Evolutionary conservation across 2,113 vertebrate species (phyloP).

Genomic region (Condylura cristata): DNA sequence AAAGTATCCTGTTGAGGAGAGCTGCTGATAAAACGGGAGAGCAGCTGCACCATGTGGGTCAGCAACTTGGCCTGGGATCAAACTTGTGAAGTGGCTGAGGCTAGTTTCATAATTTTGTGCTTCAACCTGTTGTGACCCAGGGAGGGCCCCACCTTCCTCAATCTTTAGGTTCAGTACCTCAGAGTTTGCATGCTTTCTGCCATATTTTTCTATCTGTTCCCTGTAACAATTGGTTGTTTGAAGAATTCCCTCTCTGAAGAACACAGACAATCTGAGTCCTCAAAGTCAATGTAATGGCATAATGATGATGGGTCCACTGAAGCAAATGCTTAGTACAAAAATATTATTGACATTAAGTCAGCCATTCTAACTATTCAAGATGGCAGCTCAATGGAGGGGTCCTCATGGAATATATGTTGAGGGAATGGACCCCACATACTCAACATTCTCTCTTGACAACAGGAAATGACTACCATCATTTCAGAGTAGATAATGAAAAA

Average conservation of each 20-base stretch:
- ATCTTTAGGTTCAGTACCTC: too few species aligned
- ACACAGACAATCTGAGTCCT: not conserved
- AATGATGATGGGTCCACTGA: constrained; percentile 57
- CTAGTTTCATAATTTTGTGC: too few species aligned
- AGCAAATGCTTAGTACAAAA: constrained; percentile 16
- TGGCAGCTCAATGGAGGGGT: not conserved
- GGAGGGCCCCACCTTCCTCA: too few species aligned
- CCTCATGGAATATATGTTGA: not conserved
- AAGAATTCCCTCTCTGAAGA: too few species aligned
- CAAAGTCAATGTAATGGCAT: constrained; percentile 23
- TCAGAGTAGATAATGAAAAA: constrained; percentile 43
- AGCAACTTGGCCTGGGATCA: too few species aligned
- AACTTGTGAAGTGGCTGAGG: too few species aligned
- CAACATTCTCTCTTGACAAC: not conserved
- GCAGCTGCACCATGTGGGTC: too few species aligned
- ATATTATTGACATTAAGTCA: not conserved
- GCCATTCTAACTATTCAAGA: not conserved
- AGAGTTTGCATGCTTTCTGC: too few species aligned
- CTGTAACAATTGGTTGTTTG: too few species aligned
- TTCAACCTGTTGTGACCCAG: too few species aligned
- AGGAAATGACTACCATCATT: not conserved
- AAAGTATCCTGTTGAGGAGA: too few species aligned
- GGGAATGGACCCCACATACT: not conserved
- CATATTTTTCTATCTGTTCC: not conserved
- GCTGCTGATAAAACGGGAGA: too few species aligned